Evolutionary conservation across 2,888 invertebrate species (phyloP).

Genomic region (Globia sparganii): DNA sequence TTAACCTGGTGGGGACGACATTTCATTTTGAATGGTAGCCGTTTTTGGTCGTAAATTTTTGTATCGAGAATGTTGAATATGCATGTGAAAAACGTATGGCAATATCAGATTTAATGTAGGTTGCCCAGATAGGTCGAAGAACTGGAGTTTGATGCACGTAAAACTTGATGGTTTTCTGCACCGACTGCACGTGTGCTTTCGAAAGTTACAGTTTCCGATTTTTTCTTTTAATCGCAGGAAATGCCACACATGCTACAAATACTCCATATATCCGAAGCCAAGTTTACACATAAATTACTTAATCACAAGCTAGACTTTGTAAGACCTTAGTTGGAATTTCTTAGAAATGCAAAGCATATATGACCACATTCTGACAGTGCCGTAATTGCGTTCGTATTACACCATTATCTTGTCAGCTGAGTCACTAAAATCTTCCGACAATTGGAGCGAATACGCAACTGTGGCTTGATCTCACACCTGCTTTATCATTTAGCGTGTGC

Average conservation of each 20-base stretch:
- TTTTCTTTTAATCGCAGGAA: constrained; percentile 35
- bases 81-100: background rate
- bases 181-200: background rate
- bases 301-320: constrained; percentile 12
- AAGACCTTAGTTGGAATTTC: constrained; percentile 15
- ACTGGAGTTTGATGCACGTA: background rate
- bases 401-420: constrained; percentile 33
- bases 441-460: constrained; percentile 43
- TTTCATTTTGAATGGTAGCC: constrained; percentile 20
- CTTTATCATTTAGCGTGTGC: constrained; percentile 49
- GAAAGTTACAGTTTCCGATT: constrained; percentile 38
- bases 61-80: constrained; percentile 1
- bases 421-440: constrained; percentile 35
- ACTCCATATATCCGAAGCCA: constrained; percentile 22
- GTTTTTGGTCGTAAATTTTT: constrained; percentile 6
- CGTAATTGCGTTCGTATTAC: constrained; percentile 27
- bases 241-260: constrained; percentile 8
- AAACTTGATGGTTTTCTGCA: background rate
- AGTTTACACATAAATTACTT: constrained; percentile 46
- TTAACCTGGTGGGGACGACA: constrained; percentile 14
- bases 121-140: background rate
- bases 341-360: constrained; percentile 11
- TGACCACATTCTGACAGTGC: constrained; percentile 31
- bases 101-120: background rate
- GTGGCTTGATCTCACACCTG: constrained; percentile 43